These are phyloP conservation scores for Eriosoma lanigerum DNA, from an alignment of 1,140 invertebrate genomes.

Conservation along the genomic window DNA sequence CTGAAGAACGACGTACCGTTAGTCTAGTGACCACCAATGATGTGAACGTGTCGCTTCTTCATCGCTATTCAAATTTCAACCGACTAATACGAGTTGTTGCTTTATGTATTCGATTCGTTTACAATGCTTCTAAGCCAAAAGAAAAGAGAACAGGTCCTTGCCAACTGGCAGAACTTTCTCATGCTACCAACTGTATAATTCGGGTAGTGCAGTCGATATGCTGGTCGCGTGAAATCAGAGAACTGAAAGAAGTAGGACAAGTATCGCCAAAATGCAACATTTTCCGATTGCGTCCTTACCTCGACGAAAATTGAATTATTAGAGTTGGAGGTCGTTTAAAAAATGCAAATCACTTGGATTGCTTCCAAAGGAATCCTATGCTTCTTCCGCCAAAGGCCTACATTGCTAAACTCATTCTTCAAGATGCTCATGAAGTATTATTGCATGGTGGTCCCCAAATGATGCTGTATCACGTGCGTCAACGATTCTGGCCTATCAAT, in stretches of 20 bases:
- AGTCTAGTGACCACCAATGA: neutral
- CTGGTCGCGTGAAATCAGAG: neutral
- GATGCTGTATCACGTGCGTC: neutral
- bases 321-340: slow-evolving; percentile 12
- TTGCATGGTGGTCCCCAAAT: neutral
- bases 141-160: neutral
- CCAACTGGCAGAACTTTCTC: neutral
- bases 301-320: neutral
- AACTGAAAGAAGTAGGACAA: neutral
- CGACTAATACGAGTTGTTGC: neutral
- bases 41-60: neutral
- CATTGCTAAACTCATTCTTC: neutral
- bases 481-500: neutral
- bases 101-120: neutral
- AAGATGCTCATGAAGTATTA: neutral
- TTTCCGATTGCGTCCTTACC: neutral
- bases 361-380: neutral
- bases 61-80: too few species aligned
- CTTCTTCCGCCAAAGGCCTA: neutral
- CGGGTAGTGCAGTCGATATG: neutral
- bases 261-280: neutral
- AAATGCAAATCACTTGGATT: neutral
- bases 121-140: neutral
- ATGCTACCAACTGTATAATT: neutral
- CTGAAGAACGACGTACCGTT: neutral